Base-by-base conservation (phyloP, 2,797 vertebrate genomes). In the Acanthiza pusilla region DNA sequence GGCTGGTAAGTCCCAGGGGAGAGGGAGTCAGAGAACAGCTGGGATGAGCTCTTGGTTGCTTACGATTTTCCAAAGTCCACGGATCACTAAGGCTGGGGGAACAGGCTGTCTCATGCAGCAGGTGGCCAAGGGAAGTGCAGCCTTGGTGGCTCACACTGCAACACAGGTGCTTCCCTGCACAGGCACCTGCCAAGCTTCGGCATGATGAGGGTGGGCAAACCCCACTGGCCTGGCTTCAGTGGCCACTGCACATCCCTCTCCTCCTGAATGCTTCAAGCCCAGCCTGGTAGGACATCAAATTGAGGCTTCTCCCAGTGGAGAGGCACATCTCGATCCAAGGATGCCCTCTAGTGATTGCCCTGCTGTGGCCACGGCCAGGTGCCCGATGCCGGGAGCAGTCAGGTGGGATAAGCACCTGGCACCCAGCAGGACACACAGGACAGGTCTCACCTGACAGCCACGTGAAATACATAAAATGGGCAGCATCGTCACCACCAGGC, bases 321-420 rank as follows among this genome's bases (percentile, higher is more conserved):
- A 88, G 65, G n/a, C 63, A 66, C 92, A 84, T 88, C 88, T 78
- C 14, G 7, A 91, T 85, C 89, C 85, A 88, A 88, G 89, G 94
- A 93, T 95, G 95, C 95, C 96, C 95, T 94, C 96, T 96, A 96
- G 94, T 96, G 96, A 78, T 94, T 96, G 91, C 94, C 95, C 92
- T 85, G 84, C 61, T 77, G 38, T 0, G 5, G 72, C n/a, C 54
- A 48, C 0, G 0, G 36, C 62, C 0, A 2, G 40, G 55, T 51
- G 53, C 54, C 62, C 0, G 0, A 29, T 6, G 45, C 23, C 75
- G 48, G 62, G 7, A 58, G 58, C 0, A 57, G 50, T 19, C 2
- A 7, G 40, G 32, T 5, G 40, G 43, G 42, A 7, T 0, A 36
- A 88, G 29, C 65, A 45, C 60, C 29, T 48, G 32, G 55, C 2